phyloP scores from a whole-genome alignment of 2,113 vertebrate species.

The Manacus vitellinus region DNA sequence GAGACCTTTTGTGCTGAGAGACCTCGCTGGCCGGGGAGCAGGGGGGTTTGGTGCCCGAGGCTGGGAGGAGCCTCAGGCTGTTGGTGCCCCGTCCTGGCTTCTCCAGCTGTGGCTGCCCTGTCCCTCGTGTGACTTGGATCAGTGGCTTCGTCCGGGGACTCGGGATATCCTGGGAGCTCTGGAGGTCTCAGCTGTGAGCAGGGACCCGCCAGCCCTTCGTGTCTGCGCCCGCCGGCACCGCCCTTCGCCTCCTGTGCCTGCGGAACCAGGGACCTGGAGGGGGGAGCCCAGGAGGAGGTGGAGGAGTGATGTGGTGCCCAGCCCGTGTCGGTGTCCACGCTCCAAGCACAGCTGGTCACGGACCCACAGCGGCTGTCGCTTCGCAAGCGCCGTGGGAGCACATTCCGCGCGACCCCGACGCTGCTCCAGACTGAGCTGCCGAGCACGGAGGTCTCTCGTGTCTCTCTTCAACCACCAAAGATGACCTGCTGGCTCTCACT shows the following conservation, averaged over 20 bases:
- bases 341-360: accelerated
- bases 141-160: accelerated
- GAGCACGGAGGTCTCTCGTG: neutral
- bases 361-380: neutral
- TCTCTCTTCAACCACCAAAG: constrained; percentile 37
- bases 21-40: neutral
- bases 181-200: neutral
- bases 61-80: neutral
- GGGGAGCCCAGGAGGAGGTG: accelerated
- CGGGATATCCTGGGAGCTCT: neutral
- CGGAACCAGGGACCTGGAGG: neutral
- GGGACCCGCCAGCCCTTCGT: neutral
- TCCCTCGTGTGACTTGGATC: neutral
- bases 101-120: neutral
- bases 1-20: neutral
- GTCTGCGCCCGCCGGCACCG: neutral
- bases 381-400: neutral
- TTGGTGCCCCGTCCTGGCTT: neutral
- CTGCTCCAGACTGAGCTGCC: neutral
- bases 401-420: accelerated
- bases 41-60: neutral
- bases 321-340: accelerated
- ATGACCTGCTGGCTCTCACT: constrained; percentile 38
- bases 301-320: neutral
- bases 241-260: neutral